These are phyloP conservation scores for Drosophila prosaltans DNA, from an alignment of 1,140 invertebrate genomes.

Conservation along the genomic window DNA sequence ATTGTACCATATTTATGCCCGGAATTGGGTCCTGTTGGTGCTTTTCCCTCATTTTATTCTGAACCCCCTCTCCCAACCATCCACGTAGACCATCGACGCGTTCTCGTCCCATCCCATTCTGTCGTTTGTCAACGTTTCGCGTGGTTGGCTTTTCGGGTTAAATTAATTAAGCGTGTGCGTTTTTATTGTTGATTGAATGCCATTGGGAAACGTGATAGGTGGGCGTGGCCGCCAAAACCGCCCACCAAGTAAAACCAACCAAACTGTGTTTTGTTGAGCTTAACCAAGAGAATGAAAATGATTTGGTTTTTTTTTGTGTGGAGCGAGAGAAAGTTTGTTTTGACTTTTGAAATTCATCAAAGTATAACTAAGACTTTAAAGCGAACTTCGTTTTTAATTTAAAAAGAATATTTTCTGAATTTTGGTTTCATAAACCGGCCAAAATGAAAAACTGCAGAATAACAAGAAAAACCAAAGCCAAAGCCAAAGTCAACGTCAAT, in stretches of 20 bases:
- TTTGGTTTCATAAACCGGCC: background rate
- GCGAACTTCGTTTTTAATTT: background rate
- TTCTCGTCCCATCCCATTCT: background rate
- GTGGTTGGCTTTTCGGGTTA: slow-evolving; percentile 76
- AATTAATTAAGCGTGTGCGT: slow-evolving; percentile 80
- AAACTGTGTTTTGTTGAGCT: slow-evolving; percentile 6
- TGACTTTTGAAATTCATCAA: slow-evolving; percentile 2
- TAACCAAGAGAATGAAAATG: slow-evolving; percentile 7
- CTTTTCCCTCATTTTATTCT: background rate
- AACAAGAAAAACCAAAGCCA: slow-evolving; percentile 16
- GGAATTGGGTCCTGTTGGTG: slow-evolving; percentile 4
- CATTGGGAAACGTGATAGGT: slow-evolving; percentile 3
- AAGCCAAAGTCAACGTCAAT: slow-evolving; percentile 9
- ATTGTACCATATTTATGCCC: slow-evolving; percentile 53
- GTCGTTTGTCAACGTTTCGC: slow-evolving; percentile 64
- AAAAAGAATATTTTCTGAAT: background rate
- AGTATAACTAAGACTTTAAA: background rate
- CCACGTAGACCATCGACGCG: background rate
- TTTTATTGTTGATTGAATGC: slow-evolving; percentile 78
- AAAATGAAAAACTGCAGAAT: slow-evolving; percentile 7
- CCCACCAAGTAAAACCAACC: background rate
- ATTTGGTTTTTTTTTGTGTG: background rate
- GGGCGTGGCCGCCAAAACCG: slow-evolving; percentile 10
- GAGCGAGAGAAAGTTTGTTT: background rate
- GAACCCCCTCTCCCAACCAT: background rate